phyloP scores from a whole-genome alignment of 2,113 vertebrate genomes.

The Holacanthus passer region DNA sequence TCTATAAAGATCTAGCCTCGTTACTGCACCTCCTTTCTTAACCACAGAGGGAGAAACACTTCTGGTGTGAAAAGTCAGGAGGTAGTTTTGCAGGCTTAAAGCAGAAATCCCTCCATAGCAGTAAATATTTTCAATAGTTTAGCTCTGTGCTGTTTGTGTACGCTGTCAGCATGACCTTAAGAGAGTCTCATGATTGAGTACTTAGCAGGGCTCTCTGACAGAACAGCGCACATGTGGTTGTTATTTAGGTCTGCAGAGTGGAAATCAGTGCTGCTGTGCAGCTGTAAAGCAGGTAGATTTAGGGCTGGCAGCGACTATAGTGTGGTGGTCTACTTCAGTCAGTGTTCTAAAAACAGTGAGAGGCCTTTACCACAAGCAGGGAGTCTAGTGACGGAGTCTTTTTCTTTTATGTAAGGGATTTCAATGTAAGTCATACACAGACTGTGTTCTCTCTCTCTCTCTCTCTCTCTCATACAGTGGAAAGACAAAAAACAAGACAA shows the following conservation, averaged over 20 bases:
- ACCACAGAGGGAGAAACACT: neutral
- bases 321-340: slow-evolving; percentile 33
- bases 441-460: neutral
- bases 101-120: slow-evolving; percentile 3
- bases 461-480: too few relatives aligned
- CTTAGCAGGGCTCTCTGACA: slow-evolving; percentile 2
- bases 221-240: slow-evolving; percentile 15
- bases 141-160: slow-evolving; percentile 19
- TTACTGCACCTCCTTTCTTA: slow-evolving; percentile 32
- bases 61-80: slow-evolving; percentile 3
- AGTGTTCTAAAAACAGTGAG: slow-evolving; percentile 1
- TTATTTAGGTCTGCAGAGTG: slow-evolving; percentile 2
- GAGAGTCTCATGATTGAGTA: slow-evolving; percentile 13
- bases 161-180: neutral
- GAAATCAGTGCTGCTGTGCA: slow-evolving; percentile 6
- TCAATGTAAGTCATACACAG: neutral
- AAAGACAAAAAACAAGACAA: neutral
- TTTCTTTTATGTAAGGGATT: neutral
- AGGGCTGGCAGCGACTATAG: neutral
- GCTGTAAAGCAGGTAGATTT: slow-evolving; percentile 41
- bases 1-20: slow-evolving; percentile 47
- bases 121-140: slow-evolving; percentile 21
- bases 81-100: slow-evolving; percentile 3
- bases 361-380: neutral
- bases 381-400: neutral